A percentile compares a stretch with the other conserved stretches of the same genome.
Conservation (phyloP, 2,113 vertebrate species). For the Electrona antarctica region DNA sequence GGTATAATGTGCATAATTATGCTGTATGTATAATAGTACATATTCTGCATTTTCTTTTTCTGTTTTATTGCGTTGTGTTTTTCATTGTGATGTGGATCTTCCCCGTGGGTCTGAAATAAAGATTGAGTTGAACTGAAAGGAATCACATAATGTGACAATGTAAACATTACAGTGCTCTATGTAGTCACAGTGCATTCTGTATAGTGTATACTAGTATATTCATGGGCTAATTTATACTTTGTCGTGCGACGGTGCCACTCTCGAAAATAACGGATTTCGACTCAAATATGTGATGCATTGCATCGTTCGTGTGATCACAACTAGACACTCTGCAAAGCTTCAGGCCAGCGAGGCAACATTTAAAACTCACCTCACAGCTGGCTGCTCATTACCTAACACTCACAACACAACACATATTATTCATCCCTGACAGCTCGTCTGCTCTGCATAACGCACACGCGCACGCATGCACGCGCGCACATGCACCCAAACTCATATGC, state of each 20-base stretch:
- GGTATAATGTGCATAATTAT: not conserved
- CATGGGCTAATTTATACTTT: too few species aligned
- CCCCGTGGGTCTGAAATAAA: conserved; percentile 12
- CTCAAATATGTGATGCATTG: too few species aligned
- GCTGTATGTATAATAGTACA: not conserved
- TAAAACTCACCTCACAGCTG: conserved; percentile 65
- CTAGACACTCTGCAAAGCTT: conserved; percentile 53
- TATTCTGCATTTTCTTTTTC: too few species aligned
- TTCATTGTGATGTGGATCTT: conserved; percentile 18
- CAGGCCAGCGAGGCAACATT: conserved; percentile 56
- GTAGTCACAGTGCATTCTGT: too few species aligned
- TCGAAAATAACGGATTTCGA: too few species aligned
- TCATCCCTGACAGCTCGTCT: conserved; percentile 77
- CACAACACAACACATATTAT: conserved; percentile 78
- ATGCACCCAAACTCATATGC: conserved; percentile 9
- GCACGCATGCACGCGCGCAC: conserved; percentile 44
- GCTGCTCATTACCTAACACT: conserved; percentile 80
- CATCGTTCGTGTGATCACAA: conserved; percentile 24
- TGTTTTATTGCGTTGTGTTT: conserved; percentile 4
- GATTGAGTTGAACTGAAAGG: too few species aligned
- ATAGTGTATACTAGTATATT: too few species aligned
- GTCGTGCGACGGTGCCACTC: too few species aligned
- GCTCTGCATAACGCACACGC: conserved; percentile 65
- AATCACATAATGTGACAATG: too few species aligned
- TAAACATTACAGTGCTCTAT: too few species aligned